Evolutionary conservation across 2,888 invertebrate species (phyloP), one percentile per base, ranked within the genome.

Genomic region (Pheosia tremula): DNA sequence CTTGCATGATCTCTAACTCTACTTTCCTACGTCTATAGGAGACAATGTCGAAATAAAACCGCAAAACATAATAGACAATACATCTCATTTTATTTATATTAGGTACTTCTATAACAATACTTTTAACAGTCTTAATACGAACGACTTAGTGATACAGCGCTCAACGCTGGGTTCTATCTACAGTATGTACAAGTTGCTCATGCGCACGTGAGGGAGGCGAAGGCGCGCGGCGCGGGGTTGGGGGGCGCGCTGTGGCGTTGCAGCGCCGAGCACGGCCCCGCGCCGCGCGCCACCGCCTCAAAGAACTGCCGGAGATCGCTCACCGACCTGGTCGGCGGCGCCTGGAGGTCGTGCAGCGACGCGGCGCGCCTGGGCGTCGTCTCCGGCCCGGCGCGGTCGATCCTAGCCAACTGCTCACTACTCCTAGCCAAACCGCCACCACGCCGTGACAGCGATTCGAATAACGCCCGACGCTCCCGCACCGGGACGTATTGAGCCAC

Each of bases 271-370:
- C 82, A 81, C 61, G 84, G 72, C 54, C 87, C 86, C 72, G 88
- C 84, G 70, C 93, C 91, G 76, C 92, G 89, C 72, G 93, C 93
- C 68, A 94, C 94, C 53, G 95, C 95, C 80, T 96, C 96, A 85
- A 96, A 96, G 87, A 96, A 96, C 84, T 96, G 95, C 72, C 96
- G 95, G 87, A 96, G 94, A 80, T 96, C 96, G 62, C 96, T 94
- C 37, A 96, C 96, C 37, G 94, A 93, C 38, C 94, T 92, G 66
- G 94, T 91, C 55, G 94, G 93, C 63, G 93, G 93, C 64, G 90
- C 92, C 67, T 92, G 92, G 64, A 94, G 88, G 86, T 96, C 96
- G 84, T 96, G 96, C 74, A 96, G 84, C 0, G 96, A 96, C 7
- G 95, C 91, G 0, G 96, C 96, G 4, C 96, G 91, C 62, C 96